Evolutionary conservation across 2,797 vertebrate species (phyloP), one percentile per base, ranked within the genome.

Genomic region (Sebastiscus tertius): DNA sequence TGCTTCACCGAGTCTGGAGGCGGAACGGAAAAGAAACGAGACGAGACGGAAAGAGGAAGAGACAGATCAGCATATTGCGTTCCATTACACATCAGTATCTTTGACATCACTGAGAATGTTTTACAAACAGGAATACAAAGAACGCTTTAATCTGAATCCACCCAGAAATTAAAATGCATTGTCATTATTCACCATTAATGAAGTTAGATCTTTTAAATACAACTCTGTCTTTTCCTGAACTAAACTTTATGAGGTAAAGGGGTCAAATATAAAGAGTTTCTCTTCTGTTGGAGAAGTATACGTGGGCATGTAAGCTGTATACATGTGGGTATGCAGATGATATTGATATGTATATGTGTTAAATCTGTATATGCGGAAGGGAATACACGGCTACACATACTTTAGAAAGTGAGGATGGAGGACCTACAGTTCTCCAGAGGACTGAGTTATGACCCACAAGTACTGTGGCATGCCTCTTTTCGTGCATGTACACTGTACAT

Each of bases 1-100:
- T 93, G 94, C 91, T 97, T 97, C 92, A 97, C 97, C 0, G 96
- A 96, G 81, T 97, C 97, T 97, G 88, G 69, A 60, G 87, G 82
- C 5, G 75, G 59, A 64, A 75, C 26, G 31, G 81, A 82, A 84
- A 68, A 39, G 36, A 39, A 13, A 39, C 36, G 55, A 78, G 9
- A 80, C 62, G 1, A n/a, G 22, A 36, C 3, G 42, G 77, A 80
- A 80, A 76, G 79, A 79, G 67, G 58, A 70, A 85, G 67, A 83
- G 24, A 18, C 14, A 39, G 58, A 63, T 89, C 18, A 87, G 74
- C 29, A n/a, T 29, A 14, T 9, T 13, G 12, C 14, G 29, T 14
- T 81, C 34, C 73, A 29, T 64, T 84, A 73, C 34, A 85, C 83
- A 68, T 22, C 4, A 12, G 4, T 31, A 67, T 33, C 29, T 39